These are phyloP conservation scores for Campylorhamphus procurvoides DNA, from an alignment of 2,113 vertebrate genomes.

Conservation along the genomic window DNA sequence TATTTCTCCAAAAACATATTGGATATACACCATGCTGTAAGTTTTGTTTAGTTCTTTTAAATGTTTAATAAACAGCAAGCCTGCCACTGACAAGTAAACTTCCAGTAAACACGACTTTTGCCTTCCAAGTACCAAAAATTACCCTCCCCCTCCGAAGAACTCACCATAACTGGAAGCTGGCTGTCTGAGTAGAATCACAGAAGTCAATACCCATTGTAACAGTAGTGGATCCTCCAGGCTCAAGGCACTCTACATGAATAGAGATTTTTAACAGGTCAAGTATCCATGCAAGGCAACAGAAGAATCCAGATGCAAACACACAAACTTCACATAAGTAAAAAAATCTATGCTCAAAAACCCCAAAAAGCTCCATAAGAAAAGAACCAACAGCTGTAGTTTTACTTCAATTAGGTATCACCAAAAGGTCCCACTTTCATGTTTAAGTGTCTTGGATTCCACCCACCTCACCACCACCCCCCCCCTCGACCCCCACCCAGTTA, in stretches of 20 bases:
- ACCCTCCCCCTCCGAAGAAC: constrained; percentile 17
- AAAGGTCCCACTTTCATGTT: neutral
- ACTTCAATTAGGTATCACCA: neutral
- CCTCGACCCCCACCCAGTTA: too few relatives aligned
- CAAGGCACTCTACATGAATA: constrained; percentile 83
- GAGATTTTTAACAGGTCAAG: constrained; percentile 64
- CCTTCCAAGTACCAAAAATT: neutral
- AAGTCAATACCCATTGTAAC: constrained; percentile 94
- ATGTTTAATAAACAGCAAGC: neutral
- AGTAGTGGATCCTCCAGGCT: constrained; percentile 85
- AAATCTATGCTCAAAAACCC: neutral
- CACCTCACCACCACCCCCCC: too few relatives aligned
- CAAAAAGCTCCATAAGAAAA: neutral
- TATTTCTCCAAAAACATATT: neutral
- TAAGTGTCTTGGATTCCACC: neutral
- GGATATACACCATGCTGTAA: neutral
- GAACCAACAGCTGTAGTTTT: neutral
- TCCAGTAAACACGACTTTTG: neutral
- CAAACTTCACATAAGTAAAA: neutral
- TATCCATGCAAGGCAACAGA: neutral
- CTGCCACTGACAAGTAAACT: neutral
- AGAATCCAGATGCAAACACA: neutral
- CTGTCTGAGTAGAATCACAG: constrained; percentile 94
- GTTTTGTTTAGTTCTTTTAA: neutral
- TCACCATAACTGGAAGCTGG: constrained; percentile 96